Percentiles rank a stretch among this genome's conserved stretches.
Conservation (phyloP, 2,888 invertebrate genomes). For the Rhyacophila evoluta region DNA sequence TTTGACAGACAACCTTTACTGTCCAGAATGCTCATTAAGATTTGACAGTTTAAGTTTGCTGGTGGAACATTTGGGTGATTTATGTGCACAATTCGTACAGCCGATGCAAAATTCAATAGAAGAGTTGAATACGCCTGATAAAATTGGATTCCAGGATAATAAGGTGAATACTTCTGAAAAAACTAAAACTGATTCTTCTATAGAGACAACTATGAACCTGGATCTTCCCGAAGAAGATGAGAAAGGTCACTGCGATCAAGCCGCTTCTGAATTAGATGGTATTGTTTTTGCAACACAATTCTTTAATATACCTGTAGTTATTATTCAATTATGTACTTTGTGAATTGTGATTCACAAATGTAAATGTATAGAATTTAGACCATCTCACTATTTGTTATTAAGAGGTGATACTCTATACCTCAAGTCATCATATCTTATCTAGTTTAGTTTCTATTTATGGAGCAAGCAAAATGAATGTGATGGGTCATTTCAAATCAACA, state of each 20-base stretch:
- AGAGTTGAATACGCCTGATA: conserved; percentile 9
- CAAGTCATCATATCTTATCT: no score
- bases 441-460: no score
- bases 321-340: no score
- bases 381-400: no score
- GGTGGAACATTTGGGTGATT: conserved; percentile 70
- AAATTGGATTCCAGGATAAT: conserved; percentile 28
- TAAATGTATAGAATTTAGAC: no score
- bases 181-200: conserved; percentile 46
- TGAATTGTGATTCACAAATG: no score
- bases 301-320: background rate
- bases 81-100: conserved; percentile 56
- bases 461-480: no score
- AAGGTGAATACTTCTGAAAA: conserved; percentile 45
- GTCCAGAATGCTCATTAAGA: conserved; percentile 71
- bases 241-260: conserved; percentile 56
- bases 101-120: conserved; percentile 36
- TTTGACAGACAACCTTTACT: conserved; percentile 71
- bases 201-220: conserved; percentile 55
- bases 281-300: conserved; percentile 18
- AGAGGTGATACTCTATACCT: no score
- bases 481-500: no score
- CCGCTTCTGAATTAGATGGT: conserved; percentile 33
- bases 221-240: conserved; percentile 45
- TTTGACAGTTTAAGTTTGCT: conserved; percentile 69